These are phyloP conservation scores for Ochropleura leucogaster DNA, from an alignment of 2,888 invertebrate species.

Conservation along the genomic window DNA sequence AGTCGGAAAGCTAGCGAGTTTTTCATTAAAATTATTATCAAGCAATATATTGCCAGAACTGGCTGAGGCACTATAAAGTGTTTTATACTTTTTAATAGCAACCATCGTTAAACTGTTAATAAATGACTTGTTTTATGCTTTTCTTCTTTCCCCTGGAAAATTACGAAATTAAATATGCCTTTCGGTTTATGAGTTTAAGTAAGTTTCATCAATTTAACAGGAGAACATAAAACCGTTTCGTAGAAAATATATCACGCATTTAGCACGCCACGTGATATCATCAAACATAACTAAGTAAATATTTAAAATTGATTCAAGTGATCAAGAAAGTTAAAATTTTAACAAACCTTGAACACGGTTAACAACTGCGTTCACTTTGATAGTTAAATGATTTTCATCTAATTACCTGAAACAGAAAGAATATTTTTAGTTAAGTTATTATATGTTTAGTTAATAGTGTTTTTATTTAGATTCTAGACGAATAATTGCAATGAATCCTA, in stretches of 20 bases:
- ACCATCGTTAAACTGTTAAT: conserved; percentile 57
- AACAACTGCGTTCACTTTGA: conserved; percentile 55
- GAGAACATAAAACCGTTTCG: conserved; percentile 13
- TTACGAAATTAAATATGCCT: neutral
- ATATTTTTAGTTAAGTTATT: no score
- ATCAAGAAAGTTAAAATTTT: conserved; percentile 65
- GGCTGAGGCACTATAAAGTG: conserved; percentile 52
- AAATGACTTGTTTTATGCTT: conserved; percentile 30
- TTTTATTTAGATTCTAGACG: conserved; percentile 2
- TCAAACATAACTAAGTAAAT: conserved; percentile 63
- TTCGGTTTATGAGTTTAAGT: neutral
- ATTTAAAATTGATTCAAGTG: conserved; percentile 78
- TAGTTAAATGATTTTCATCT: conserved; percentile 61
- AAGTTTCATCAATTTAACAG: neutral
- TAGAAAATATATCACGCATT: conserved; percentile 36
- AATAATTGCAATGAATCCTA: neutral
- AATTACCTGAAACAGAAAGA: conserved; percentile 82
- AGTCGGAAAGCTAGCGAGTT: neutral
- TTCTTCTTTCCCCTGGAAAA: conserved; percentile 2
- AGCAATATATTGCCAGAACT: conserved; percentile 24
- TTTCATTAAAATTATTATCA: conserved; percentile 16
- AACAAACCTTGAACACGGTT: conserved; percentile 75
- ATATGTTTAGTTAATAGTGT: conserved; percentile 35
- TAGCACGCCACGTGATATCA: conserved; percentile 39
- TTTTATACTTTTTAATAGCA: conserved; percentile 67